These are phyloP conservation scores for Gymnorhina tibicen DNA, from an alignment of 2,113 vertebrate species.

Conservation along the genomic window DNA sequence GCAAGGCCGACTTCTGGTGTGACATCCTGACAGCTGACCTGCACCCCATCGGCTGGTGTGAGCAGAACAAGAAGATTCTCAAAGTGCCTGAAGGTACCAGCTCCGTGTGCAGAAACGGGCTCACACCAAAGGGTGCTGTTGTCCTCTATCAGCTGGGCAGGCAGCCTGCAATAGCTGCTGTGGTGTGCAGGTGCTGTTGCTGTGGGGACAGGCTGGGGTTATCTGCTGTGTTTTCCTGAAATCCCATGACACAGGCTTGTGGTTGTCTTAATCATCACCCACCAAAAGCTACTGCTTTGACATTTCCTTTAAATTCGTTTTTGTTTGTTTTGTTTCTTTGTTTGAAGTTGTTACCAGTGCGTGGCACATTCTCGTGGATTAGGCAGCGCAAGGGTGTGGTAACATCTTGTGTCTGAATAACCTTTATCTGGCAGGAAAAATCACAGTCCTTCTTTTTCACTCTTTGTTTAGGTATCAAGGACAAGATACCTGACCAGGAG, in stretches of 20 bases:
- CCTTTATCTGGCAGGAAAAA: neutral
- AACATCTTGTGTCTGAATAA: neutral
- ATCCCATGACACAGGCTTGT: neutral
- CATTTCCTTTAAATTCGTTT: neutral
- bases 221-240: neutral
- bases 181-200: neutral
- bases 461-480: conserved; percentile 81
- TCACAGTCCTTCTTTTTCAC: neutral
- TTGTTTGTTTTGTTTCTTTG: neutral
- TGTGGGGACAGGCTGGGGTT: neutral
- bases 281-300: neutral
- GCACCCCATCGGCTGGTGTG: conserved; percentile 93
- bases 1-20: conserved; percentile 95
- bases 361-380: neutral
- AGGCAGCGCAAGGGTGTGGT: neutral
- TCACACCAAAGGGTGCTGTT: neutral
- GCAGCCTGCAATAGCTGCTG: neutral
- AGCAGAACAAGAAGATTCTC: conserved; percentile 86
- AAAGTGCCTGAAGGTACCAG: conserved; percentile 90
- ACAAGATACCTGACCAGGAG: conserved; percentile 87
- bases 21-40: conserved; percentile 92
- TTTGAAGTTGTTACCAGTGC: neutral
- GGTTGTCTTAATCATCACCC: neutral
- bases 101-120: neutral
- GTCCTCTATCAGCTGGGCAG: neutral